Percentiles rank a stretch among this genome's conserved stretches.
These are phyloP conservation scores for Bombus sibiricus DNA, from an alignment of 1,140 invertebrate species.

Conservation along the genomic window DNA sequence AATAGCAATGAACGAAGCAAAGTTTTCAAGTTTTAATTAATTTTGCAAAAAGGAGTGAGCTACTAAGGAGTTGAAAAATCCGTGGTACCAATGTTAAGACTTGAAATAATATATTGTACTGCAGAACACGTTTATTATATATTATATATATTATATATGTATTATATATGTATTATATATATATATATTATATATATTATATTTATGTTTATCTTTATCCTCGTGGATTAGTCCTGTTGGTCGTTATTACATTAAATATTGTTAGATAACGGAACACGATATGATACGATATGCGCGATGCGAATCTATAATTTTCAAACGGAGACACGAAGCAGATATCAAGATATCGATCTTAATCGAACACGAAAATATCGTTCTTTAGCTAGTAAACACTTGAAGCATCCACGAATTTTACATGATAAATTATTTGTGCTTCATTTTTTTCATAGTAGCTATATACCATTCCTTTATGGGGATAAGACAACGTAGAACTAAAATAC, in stretches of 20 bases:
- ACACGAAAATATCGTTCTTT: not conserved
- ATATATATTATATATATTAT: no score
- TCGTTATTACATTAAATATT: not conserved
- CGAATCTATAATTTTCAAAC: not conserved
- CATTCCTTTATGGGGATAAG: not conserved
- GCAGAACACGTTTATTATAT: not conserved
- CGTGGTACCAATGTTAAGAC: not conserved
- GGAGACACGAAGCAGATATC: not conserved
- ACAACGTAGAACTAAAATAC: not conserved
- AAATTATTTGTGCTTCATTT: no score
- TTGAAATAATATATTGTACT: not conserved
- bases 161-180: no score
- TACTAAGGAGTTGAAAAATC: not conserved
- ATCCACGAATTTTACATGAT: not conserved
- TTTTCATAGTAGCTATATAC: no score
- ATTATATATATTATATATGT: no score
- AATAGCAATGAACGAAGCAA: not conserved
- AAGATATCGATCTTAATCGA: not conserved
- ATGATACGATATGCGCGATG: not conserved
- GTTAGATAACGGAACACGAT: not conserved
- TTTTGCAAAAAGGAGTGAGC: not conserved
- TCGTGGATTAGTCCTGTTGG: not conserved
- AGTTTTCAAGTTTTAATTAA: not conserved
- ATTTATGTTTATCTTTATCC: not conserved
- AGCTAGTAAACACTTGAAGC: not conserved